Conservation (phyloP, 2,113 vertebrate genomes). For the Arenaria interpres region DNA sequence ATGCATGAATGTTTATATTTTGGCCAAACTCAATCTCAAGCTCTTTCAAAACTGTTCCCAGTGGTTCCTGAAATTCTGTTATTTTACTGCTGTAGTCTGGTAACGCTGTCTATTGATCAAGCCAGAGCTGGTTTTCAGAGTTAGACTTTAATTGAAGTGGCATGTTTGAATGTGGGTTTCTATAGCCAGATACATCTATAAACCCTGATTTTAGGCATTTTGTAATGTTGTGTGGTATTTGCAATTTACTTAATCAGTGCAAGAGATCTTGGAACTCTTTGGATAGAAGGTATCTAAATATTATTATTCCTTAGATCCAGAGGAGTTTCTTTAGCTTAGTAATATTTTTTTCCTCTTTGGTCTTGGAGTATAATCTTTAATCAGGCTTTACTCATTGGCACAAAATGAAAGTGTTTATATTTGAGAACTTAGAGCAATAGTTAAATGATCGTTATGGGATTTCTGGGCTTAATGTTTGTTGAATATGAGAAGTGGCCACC, state of each 20-base stretch:
- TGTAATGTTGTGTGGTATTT: not conserved
- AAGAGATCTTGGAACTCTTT: not conserved
- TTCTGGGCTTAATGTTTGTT: not conserved
- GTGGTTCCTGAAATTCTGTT: not conserved
- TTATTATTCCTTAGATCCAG: not conserved
- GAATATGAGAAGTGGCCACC: not conserved
- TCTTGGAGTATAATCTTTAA: not conserved
- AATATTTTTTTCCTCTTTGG: not conserved
- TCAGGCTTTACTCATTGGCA: not conserved
- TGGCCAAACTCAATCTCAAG: not conserved
- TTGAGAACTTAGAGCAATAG: not conserved
- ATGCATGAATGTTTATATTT: not conserved
- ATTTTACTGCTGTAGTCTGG: not conserved
- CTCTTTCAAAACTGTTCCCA: not conserved
- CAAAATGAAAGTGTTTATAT: not conserved
- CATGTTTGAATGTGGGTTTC: not conserved
- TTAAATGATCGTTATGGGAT: not conserved
- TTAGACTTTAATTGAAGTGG: not conserved
- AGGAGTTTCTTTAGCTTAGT: not conserved
- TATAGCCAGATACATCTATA: not conserved
- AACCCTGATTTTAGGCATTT: not conserved
- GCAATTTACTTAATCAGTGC: not conserved
- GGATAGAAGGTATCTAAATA: no score
- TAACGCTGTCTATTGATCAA: not conserved
- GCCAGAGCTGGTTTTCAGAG: not conserved